Percentiles rank a stretch among this genome's conserved stretches.
Conservation (phyloP, 2,113 vertebrate species). For the Cyprinus carpio region DNA sequence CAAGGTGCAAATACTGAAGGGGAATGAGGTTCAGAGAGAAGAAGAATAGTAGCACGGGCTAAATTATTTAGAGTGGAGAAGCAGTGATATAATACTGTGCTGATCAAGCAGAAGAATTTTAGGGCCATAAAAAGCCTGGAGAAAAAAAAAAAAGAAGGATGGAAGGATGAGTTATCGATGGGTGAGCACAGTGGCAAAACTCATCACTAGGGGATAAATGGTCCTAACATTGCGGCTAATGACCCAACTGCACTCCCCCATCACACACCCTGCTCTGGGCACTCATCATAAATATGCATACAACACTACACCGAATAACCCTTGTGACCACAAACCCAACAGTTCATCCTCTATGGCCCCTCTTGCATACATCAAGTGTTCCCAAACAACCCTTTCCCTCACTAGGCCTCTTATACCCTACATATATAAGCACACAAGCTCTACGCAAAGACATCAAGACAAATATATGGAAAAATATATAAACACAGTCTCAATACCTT, state of each 20-base stretch:
- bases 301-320: background rate
- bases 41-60: constrained; percentile 55
- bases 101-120: constrained; percentile 56
- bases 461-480: too few species aligned
- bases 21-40: constrained; percentile 29
- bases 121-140: constrained; percentile 55
- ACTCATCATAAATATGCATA: constrained; percentile 34
- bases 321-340: background rate
- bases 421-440: too few species aligned
- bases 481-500: too few species aligned
- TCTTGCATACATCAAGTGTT: background rate
- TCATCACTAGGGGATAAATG: constrained; percentile 61
- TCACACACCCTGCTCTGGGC: constrained; percentile 19
- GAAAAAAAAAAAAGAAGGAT: constrained; percentile 48
- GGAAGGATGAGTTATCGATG: constrained; percentile 64
- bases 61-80: constrained; percentile 59
- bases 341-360: background rate
- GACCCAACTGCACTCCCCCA: constrained; percentile 11
- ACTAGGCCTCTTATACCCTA: too few species aligned
- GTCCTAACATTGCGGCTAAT: constrained; percentile 49
- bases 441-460: too few species aligned
- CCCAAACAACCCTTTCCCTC: background rate
- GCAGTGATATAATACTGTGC: constrained; percentile 56
- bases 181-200: constrained; percentile 54
- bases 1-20: constrained; percentile 18